Percentiles rank a stretch among this genome's conserved stretches.
These are phyloP conservation scores for Dicroscelio sp. DNA, from an alignment of 2,888 invertebrate genomes.

Conservation along the genomic window DNA sequence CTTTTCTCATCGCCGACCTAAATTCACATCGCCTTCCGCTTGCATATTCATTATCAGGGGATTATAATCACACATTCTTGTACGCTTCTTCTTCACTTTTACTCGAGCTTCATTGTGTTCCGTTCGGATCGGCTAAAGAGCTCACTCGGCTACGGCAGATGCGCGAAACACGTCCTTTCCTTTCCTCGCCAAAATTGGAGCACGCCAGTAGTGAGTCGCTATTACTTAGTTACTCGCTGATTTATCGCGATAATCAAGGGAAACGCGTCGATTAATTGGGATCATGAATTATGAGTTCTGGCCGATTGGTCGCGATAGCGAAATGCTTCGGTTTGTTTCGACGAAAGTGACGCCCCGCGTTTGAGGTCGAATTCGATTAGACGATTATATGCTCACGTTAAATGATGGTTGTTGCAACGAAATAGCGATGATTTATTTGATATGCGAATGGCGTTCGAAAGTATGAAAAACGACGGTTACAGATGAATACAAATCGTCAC, in stretches of 20 bases:
- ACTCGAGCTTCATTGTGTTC: conserved; percentile 79
- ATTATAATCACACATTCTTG: conserved; percentile 79
- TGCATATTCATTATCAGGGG: conserved; percentile 77
- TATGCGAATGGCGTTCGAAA: too few relatives aligned
- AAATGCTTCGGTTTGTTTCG: conserved; percentile 31
- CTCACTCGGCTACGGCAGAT: conserved; percentile 66
- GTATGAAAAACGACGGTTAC: too few relatives aligned
- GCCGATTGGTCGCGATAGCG: conserved; percentile 50
- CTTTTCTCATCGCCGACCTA: conserved; percentile 86
- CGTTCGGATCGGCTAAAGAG: conserved; percentile 70
- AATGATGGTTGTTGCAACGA: too few relatives aligned
- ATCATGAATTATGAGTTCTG: conserved; percentile 52
- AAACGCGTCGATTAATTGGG: conserved; percentile 66
- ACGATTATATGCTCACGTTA: too few relatives aligned
- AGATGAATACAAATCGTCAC: too few relatives aligned
- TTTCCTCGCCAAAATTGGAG: conserved; percentile 74
- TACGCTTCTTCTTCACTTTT: conserved; percentile 83
- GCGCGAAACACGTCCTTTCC: conserved; percentile 74
- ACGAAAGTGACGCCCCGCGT: conserved; percentile 45
- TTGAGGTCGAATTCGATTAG: too few relatives aligned
- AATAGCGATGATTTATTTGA: too few relatives aligned
- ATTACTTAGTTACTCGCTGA: conserved; percentile 54
- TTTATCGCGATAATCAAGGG: conserved; percentile 56
- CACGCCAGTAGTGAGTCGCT: conserved; percentile 43
- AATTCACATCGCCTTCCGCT: conserved; percentile 86